Base-by-base conservation (phyloP, 2,797 vertebrate genomes). In the Danio tinwini region DNA sequence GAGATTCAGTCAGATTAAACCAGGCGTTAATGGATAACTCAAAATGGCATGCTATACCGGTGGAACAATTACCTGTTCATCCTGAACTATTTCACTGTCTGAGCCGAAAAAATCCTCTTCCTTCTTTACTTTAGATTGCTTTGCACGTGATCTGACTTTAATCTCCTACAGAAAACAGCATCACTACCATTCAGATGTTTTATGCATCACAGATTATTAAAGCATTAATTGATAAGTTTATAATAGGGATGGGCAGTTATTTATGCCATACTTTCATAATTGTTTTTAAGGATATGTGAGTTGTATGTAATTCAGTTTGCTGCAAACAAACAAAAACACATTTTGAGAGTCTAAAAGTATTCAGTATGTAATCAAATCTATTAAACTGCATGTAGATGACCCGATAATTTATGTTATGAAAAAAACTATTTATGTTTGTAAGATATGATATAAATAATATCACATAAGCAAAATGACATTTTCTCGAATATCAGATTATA, bases 1-100 rank as follows among this genome's bases (percentile, higher is more conserved):
- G 56, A 62, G 70, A 78, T 39, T 76, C 64, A 10, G 50, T 78
- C 45, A 70, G 50, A 69, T 62, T 72, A 56, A 64, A 56, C 40
- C 19, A 59, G 74, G 59, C 9, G 75, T 59, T 67, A 63, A 67
- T 39, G 45, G 56, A 61, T 78, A 78, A 70, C 65, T 52, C 45
- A 52, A 53, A 55, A 71, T 56, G 16, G 39, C 58, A 53, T 47
- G 45, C 16, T 40, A 40, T 59, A 61, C 42, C 6, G 29, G 17
- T 16, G 50, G 44, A 55, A 77, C 21, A 40, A 40, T 69, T 52
- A 78, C 76, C 50, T 59, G 56, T 52, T 11, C 47, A 6, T 76
- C 80, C 72, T 37, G 37, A 40, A 37, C 39, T 74, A 40, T 56
- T 50, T 47, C 49, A 49, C 59, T 2, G 19, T 73, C 72, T 10